Evolutionary conservation across 2,888 invertebrate genomes (phyloP), one percentile per base, ranked within the genome.

Genomic region (Megaustenia siamemsis): DNA sequence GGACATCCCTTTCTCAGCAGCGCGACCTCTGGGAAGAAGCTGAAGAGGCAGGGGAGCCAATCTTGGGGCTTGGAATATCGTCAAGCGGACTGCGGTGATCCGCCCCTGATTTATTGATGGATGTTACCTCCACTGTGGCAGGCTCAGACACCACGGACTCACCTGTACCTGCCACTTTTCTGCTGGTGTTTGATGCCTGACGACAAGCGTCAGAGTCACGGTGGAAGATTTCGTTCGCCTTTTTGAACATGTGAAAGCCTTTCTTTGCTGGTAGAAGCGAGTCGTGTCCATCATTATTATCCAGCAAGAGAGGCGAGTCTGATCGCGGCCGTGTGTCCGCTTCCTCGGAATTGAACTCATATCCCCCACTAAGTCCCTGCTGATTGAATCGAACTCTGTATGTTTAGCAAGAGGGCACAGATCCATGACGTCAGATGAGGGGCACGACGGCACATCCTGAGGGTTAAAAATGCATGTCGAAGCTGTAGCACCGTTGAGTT

Each of bases 181-280:
- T 75, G 71, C 38, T 56, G 21, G 35, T 35, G 8, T n/a, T 38
- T 0, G 38, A 68, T 10, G 38, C 43, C 18, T 82, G 75, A 4
- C 66, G 28, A 24, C 66, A 21, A 2, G 76, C 40, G 40, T 49
- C 56, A n/a, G 35, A 40, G 21, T 49, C 75, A 10, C 76, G 83
- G 21, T n/a, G 24, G 77, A 77, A 77, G 5, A 83, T 38, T 28
- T 83, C 83, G 21, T 68, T 83, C 2, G 83, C 77, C n/a, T 68
- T 83, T 28, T 83, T 63, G 24, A 83, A 77, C 68, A 83, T 56
- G 0, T 45, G 63, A 28, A 66, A 68, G 10, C 76, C 76, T 66
- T 77, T 83, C 35, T 68, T 76, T 24, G 68, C 24, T 18, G 56
- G 68, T 0, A 66, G 15, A 1, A 49, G 28, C 12, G 35, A 53